Evolutionary conservation across 2,888 invertebrate genomes (phyloP).

Genomic region (Patella depressa): DNA sequence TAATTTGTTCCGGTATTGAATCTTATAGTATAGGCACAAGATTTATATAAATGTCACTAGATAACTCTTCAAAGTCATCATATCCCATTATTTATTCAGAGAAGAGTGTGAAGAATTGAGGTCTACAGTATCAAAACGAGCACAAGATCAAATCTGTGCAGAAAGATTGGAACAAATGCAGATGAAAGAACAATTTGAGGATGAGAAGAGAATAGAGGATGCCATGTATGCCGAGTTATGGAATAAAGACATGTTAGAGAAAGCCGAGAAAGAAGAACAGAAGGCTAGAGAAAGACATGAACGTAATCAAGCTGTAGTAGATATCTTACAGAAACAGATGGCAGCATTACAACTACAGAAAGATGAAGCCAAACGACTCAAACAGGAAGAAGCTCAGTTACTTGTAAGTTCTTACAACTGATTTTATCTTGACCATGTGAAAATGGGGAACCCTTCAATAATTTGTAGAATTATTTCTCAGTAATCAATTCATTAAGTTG

Average conservation of each 20-base stretch:
- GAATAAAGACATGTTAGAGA: slow-evolving; percentile 68
- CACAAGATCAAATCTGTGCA: slow-evolving; percentile 66
- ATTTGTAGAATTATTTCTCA: too few species aligned
- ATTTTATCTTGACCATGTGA: not conserved
- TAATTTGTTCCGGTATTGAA: too few species aligned
- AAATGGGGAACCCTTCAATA: not conserved
- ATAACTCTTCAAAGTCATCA: too few species aligned
- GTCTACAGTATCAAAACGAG: slow-evolving; percentile 65
- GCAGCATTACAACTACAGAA: slow-evolving; percentile 66
- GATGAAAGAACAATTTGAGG: slow-evolving; percentile 52
- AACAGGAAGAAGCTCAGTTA: slow-evolving; percentile 66
- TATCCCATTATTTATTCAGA: slow-evolving; percentile 40
- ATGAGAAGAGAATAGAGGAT: slow-evolving; percentile 59
- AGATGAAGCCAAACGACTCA: slow-evolving; percentile 61
- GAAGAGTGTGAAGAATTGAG: slow-evolving; percentile 70
- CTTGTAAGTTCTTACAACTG: slow-evolving; percentile 48
- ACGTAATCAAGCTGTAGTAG: slow-evolving; percentile 63
- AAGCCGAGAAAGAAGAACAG: slow-evolving; percentile 66
- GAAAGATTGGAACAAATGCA: slow-evolving; percentile 64
- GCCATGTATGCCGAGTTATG: slow-evolving; percentile 68
- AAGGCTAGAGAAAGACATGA: slow-evolving; percentile 61
- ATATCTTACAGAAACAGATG: slow-evolving; percentile 66
- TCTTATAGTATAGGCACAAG: too few species aligned
- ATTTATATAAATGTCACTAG: too few species aligned
- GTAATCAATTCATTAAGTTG: too few species aligned